Base-by-base conservation (phyloP, 2,888 invertebrate genomes). In the Morpho achilles region DNA sequence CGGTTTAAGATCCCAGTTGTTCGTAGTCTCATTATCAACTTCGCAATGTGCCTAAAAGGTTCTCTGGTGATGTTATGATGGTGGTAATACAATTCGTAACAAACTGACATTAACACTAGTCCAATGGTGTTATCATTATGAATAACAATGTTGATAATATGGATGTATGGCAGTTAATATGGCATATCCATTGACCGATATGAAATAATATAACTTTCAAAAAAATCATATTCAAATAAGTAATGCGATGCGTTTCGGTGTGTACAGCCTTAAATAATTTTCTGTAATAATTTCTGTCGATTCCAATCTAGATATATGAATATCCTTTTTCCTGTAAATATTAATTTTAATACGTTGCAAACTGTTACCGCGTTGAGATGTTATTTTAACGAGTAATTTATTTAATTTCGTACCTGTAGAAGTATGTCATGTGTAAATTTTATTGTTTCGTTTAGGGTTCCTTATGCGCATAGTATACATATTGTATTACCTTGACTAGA, bases 371-470 rank as follows among this genome's bases (percentile, higher is more conserved):
- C 67, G 63, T 71, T 66, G 72, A 74, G 63, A 63, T 62, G 65
- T 68, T 67, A 67, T 71, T 68, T 72, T 70, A 51, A 54, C 55
- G 72, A 3, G 66, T 75, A 72, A 77, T 77, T 80, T 82, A 77
- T 70, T 76, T 68, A 75, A 74, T 68, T 70, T 23, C 22, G 40
- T 77, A 75, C 73, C 63, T 74, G 76, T 73, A 73, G 76, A 74
- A 75, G 80, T 82, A 84, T 84, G 77, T 77, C 75, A 76, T 72
- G 64, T 86, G 84, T 87, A 88, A 85, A 88, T 87, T 87, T 84
- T 88, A 87, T 87, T 76, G 80, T 87, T 88, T 85, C 84, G 87
- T 89, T 88, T 87, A 84, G 86, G 87, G 89, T 87, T 87, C 79
- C 77, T 72, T 88, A 87, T 86, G 86, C 77, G 75, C 80, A 86